A percentile compares a stretch with the other conserved stretches of the same genome.
Evolutionary conservation across 2,888 invertebrate species (phyloP).

Genomic region (Bhutanitis thaidina): DNA sequence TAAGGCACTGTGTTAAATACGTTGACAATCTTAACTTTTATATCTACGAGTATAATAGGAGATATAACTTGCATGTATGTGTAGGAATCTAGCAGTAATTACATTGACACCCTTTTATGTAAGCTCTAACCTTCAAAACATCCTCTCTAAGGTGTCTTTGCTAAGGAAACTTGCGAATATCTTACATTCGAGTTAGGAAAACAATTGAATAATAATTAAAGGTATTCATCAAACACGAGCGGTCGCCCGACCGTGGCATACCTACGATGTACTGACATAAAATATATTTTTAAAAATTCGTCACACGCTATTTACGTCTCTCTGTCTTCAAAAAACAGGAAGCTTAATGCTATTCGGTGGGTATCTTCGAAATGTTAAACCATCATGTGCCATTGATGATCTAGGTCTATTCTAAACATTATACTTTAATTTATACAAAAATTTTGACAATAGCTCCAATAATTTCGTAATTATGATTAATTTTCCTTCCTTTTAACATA

Average conservation of each 20-base stretch:
- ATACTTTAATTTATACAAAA: too few relatives aligned
- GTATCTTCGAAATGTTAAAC: not conserved
- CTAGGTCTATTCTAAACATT: too few relatives aligned
- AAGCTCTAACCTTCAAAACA: slow-evolving; percentile 22
- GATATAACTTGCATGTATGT: too few relatives aligned
- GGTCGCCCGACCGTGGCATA: not conserved
- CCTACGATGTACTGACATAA: not conserved
- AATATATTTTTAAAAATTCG: slow-evolving; percentile 10
- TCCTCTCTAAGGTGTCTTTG: slow-evolving; percentile 22
- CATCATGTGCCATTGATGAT: too few relatives aligned
- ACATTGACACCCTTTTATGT: slow-evolving; percentile 13
- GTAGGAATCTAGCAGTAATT: not conserved
- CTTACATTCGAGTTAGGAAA: slow-evolving; percentile 24
- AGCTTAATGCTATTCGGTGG: not conserved
- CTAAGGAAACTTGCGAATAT: slow-evolving; percentile 19
- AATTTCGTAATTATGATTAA: too few relatives aligned
- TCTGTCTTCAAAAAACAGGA: slow-evolving; percentile 8
- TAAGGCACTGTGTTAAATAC: too few relatives aligned
- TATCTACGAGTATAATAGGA: too few relatives aligned
- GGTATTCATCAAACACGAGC: slow-evolving; percentile 6
- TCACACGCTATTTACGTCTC: slow-evolving; percentile 6
- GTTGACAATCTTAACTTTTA: not conserved
- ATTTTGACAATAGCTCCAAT: too few relatives aligned
- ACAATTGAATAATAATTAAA: slow-evolving; percentile 23
- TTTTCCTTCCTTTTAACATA: too few relatives aligned